Evolutionary conservation across 2,797 vertebrate genomes (phyloP).

Genomic region (Muraenolepis orangiensis): DNA sequence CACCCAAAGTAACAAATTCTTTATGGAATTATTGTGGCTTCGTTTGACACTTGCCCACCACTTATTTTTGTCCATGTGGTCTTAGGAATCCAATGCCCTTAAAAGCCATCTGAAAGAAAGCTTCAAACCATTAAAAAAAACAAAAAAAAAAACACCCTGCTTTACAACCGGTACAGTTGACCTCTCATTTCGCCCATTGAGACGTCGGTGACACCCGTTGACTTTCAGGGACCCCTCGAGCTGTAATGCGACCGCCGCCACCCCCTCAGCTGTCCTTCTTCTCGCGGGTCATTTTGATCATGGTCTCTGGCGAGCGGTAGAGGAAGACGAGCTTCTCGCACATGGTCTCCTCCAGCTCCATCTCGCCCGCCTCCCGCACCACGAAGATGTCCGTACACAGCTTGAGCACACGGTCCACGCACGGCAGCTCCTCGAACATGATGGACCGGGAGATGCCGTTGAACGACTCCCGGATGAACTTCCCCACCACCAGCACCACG

Average conservation of each 20-base stretch:
- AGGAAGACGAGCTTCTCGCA: slow-evolving; percentile 79
- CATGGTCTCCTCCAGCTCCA: slow-evolving; percentile 78
- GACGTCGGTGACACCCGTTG: background rate
- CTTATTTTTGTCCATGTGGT: background rate
- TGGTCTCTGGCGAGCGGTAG: slow-evolving; percentile 70
- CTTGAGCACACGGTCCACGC: slow-evolving; percentile 75
- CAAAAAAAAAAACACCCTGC: background rate
- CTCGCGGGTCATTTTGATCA: slow-evolving; percentile 74
- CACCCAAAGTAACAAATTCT: background rate
- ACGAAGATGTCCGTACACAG: slow-evolving; percentile 78
- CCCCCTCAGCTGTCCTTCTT: slow-evolving; percentile 65
- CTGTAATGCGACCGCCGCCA: background rate
- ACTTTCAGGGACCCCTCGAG: background rate
- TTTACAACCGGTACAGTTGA: background rate
- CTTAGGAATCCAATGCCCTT: background rate
- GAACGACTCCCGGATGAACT: slow-evolving; percentile 81
- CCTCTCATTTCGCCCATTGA: background rate
- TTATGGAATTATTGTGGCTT: background rate
- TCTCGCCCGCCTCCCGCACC: slow-evolving; percentile 74
- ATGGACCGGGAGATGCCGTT: slow-evolving; percentile 78
- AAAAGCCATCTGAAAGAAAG: background rate
- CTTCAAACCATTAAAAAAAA: background rate
- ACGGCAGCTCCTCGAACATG: slow-evolving; percentile 79
- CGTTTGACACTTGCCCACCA: background rate
- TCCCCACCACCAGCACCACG: slow-evolving; percentile 74